Conservation (phyloP, 2,113 vertebrate genomes). For the Alethe diademata region DNA sequence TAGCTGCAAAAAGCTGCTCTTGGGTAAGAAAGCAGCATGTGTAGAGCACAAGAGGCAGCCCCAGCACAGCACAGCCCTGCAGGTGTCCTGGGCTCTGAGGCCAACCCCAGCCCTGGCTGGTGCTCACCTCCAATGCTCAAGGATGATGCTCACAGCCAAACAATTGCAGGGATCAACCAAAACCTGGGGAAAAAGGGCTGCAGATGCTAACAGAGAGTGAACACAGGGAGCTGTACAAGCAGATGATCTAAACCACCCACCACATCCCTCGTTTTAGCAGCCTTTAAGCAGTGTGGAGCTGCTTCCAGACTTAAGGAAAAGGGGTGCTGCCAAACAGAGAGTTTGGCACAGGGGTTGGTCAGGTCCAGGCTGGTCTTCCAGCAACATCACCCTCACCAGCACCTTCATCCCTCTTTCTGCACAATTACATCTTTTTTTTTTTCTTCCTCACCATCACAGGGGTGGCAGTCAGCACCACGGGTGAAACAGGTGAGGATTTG, state of each 20-base stretch:
- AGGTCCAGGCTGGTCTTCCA: neutral
- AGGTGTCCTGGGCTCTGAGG: neutral
- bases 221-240: neutral
- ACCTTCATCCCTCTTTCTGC: neutral
- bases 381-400: neutral
- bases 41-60: neutral
- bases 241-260: neutral
- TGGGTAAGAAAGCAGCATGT: neutral
- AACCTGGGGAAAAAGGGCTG: neutral
- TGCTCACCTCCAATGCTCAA: neutral
- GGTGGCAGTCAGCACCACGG: fast-evolving
- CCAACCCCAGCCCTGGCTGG: neutral
- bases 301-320: neutral
- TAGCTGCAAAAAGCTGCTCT: neutral
- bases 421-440: neutral
- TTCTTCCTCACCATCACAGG: neutral
- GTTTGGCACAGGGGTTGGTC: neutral
- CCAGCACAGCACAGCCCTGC: neutral
- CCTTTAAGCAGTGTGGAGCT: neutral
- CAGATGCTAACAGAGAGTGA: neutral
- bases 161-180: neutral
- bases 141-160: neutral
- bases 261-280: neutral
- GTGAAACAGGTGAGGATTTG: fast-evolving
- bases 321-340: fast-evolving